Conservation (phyloP, 1,140 invertebrate species). For the Solenopsis invicta region DNA sequence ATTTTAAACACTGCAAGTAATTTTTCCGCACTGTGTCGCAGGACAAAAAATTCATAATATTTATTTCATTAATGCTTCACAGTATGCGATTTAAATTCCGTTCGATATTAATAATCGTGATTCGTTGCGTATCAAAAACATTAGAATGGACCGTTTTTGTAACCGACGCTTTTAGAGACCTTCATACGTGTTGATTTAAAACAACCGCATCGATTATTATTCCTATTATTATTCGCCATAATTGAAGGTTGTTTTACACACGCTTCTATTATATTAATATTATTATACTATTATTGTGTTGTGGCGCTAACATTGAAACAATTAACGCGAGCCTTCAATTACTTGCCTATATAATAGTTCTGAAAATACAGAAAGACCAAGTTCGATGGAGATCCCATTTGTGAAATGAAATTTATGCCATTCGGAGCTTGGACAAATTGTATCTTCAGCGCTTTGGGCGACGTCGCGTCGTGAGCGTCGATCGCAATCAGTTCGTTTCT, state of each 20-base stretch:
- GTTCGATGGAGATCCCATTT: background rate
- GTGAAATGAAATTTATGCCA: background rate
- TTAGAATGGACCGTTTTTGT: background rate
- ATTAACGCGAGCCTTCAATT: background rate
- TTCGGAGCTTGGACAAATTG: constrained; percentile 10
- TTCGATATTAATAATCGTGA: background rate
- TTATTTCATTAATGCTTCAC: background rate
- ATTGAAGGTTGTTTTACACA: constrained; percentile 18
- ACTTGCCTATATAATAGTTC: background rate
- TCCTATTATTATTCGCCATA: background rate
- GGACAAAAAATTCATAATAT: background rate
- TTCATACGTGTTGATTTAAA: background rate
- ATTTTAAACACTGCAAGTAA: background rate
- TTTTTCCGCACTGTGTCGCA: background rate
- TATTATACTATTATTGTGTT: background rate
- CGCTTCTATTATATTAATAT: background rate
- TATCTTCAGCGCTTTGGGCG: constrained; percentile 12
- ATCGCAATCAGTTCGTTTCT: background rate
- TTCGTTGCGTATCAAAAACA: background rate
- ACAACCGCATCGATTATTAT: background rate
- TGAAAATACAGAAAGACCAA: constrained; percentile 6
- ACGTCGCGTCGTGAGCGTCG: background rate
- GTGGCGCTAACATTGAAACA: background rate
- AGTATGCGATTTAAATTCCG: background rate
- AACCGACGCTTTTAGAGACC: background rate